Conservation (phyloP, 1,140 invertebrate species). For the Tetramorium simillimum region DNA sequence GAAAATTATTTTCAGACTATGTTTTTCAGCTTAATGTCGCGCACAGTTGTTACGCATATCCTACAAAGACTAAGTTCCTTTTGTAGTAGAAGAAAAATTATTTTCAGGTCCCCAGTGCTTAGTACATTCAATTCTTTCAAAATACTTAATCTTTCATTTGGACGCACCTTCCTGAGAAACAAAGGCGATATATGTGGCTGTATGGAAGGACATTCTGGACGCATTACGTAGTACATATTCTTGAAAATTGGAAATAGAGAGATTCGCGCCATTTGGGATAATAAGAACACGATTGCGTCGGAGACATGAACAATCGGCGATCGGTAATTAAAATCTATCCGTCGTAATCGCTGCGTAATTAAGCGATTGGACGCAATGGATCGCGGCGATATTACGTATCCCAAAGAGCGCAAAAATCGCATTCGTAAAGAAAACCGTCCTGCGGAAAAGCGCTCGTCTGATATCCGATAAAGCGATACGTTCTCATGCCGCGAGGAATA, state of each 20-base stretch:
- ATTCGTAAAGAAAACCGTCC: constrained; percentile 39
- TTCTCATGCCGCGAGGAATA: background rate
- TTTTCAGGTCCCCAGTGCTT: background rate
- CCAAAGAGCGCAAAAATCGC: constrained; percentile 37
- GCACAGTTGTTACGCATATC: no score
- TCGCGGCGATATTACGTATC: constrained; percentile 16
- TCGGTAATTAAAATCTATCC: constrained; percentile 46
- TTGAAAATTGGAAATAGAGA: constrained; percentile 19
- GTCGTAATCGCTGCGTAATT: constrained; percentile 42
- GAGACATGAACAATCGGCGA: constrained; percentile 15
- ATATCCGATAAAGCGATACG: constrained; percentile 39
- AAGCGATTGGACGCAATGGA: constrained; percentile 45
- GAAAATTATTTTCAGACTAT: background rate
- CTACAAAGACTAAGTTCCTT: no score
- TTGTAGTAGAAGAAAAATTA: background rate
- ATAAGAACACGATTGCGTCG: constrained; percentile 30
- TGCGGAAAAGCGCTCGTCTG: constrained; percentile 30
- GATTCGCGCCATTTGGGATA: background rate
- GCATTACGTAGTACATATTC: background rate
- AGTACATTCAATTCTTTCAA: background rate
- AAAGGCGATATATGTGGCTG: background rate
- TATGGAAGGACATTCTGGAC: background rate
- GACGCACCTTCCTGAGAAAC: no score
- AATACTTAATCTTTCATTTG: background rate
- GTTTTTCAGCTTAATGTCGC: no score